A percentile compares a stretch with the other conserved stretches of the same genome.
These are phyloP conservation scores for Drosophila bocki DNA, from an alignment of 1,140 invertebrate genomes.

Conservation along the genomic window DNA sequence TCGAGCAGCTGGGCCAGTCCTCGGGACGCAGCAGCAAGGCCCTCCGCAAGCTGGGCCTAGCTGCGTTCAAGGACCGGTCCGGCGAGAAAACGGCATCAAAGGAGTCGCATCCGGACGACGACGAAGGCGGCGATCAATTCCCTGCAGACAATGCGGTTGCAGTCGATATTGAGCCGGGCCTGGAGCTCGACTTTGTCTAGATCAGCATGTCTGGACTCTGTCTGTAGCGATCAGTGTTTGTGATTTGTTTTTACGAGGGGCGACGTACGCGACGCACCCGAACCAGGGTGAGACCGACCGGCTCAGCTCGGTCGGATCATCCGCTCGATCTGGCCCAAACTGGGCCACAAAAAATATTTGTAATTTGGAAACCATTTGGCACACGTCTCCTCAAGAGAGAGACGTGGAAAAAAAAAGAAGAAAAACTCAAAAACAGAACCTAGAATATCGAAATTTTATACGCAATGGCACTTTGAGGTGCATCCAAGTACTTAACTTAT, in stretches of 20 bases:
- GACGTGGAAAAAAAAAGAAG: conserved; percentile 15
- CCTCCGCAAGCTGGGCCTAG: conserved; percentile 67
- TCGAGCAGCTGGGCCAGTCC: conserved; percentile 84
- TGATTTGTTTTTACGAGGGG: conserved; percentile 59
- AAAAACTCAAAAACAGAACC: conserved; percentile 35
- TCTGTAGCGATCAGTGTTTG: conserved; percentile 38
- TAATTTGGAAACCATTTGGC: conserved; percentile 72
- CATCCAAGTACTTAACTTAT: conserved; percentile 64
- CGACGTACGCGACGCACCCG: conserved; percentile 4
- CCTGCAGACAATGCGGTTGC: conserved; percentile 74
- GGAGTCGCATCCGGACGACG: conserved; percentile 43
- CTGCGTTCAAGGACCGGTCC: conserved; percentile 79
- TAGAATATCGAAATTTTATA: conserved; percentile 77
- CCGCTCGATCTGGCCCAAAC: conserved; percentile 15
- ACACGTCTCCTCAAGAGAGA: conserved; percentile 60
- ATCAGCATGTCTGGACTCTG: background rate
- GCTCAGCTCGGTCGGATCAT: conserved; percentile 6
- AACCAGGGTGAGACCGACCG: conserved; percentile 14
- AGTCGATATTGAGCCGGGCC: conserved; percentile 79
- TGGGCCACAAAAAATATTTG: conserved; percentile 56
- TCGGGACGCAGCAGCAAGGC: conserved; percentile 73
- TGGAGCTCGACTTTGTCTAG: conserved; percentile 83
- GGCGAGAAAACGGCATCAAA: conserved; percentile 63
- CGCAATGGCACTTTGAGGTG: conserved; percentile 58
- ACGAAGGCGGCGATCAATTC: conserved; percentile 41